Conservation (phyloP, 2,797 vertebrate species). For the Chloroceryle inda region DNA sequence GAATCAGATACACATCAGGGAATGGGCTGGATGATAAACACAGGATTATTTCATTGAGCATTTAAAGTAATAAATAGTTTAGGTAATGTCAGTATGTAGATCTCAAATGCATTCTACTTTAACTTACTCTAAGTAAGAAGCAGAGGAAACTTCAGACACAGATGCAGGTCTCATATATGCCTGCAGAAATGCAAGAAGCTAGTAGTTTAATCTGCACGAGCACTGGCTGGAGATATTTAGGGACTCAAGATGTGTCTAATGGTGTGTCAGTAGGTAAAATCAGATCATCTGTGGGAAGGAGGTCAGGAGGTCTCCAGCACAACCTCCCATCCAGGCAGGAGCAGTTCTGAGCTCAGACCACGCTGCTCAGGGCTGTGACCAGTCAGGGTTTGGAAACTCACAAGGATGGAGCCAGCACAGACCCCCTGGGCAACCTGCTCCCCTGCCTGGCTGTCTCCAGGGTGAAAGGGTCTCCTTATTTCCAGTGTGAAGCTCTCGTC, state of each 20-base stretch:
- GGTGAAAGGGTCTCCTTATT: not conserved
- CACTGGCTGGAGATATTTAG: not conserved
- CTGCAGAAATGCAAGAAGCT: not conserved
- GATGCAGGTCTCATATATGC: not conserved
- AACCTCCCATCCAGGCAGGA: not conserved
- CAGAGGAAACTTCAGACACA: not conserved
- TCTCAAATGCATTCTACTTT: not conserved
- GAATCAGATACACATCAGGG: not conserved
- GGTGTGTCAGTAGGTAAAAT: not conserved
- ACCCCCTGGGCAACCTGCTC: not conserved
- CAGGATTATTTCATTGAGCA: not conserved
- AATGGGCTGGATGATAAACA: not conserved
- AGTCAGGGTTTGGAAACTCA: not conserved
- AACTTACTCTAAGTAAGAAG: not conserved
- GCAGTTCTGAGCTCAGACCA: not conserved
- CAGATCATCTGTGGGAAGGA: not conserved
- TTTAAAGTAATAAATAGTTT: not conserved
- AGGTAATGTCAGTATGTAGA: not conserved
- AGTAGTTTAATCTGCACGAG: not conserved
- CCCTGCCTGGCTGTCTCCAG: not conserved
- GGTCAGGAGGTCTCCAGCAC: not conserved
- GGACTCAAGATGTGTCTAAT: not conserved
- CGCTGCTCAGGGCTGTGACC: not conserved
- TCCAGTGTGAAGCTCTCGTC: not conserved
- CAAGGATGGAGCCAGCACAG: not conserved